Conservation (phyloP, 2,797 vertebrate genomes). For the Melanotaenia nigrans region DNA sequence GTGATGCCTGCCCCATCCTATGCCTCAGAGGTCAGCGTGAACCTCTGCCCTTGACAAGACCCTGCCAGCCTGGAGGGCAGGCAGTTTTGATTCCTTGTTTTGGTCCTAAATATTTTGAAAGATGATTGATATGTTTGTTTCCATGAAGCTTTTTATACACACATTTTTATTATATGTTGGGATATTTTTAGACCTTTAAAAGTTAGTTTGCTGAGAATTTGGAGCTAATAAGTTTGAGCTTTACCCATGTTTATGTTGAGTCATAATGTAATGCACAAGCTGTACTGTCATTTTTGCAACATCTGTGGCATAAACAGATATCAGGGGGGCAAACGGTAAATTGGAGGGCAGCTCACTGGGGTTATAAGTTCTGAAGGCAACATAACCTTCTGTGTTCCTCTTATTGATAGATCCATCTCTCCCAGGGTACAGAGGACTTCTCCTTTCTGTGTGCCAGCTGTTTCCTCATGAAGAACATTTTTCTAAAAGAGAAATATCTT, state of each 20-base stretch:
- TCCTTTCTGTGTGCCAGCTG: conserved; percentile 79
- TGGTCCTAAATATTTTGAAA: neutral
- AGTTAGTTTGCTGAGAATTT: neutral
- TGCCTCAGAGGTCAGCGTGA: conserved; percentile 70
- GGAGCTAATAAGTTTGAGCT: neutral
- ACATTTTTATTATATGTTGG: neutral
- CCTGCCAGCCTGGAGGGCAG: conserved; percentile 38
- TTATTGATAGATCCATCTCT: conserved; percentile 74
- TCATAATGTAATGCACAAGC: neutral
- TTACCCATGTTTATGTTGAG: neutral
- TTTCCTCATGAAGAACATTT: conserved; percentile 69
- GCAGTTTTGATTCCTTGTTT: conserved; percentile 73
- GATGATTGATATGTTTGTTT: neutral
- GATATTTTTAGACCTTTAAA: neutral
- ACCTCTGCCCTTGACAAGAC: conserved; percentile 54
- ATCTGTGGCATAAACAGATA: neutral
- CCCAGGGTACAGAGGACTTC: conserved; percentile 70
- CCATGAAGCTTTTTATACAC: neutral
- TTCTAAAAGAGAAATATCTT: conserved; percentile 15
- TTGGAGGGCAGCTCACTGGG: conserved; percentile 51
- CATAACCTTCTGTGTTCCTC: conserved; percentile 75
- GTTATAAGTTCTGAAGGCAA: conserved; percentile 54
- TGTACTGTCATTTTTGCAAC: conserved; percentile 20
- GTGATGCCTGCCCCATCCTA: conserved; percentile 61
- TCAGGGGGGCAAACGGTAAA: conserved; percentile 13